Evolutionary conservation across 1,140 invertebrate genomes (phyloP).

Genomic region (Monomorium pharaonis): DNA sequence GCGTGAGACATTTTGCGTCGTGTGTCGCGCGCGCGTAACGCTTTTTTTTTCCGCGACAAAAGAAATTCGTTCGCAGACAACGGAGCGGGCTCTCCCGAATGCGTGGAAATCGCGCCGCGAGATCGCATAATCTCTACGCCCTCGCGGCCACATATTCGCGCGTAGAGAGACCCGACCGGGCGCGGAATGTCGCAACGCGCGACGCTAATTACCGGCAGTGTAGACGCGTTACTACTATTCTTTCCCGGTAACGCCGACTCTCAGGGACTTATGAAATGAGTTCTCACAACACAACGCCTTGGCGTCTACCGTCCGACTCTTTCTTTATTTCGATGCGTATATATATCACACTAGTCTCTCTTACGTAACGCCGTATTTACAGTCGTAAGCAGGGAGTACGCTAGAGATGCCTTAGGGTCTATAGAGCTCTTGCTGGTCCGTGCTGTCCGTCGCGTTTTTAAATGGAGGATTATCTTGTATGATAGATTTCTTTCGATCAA

Average conservation of each 20-base stretch:
- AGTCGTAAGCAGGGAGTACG: conserved; percentile 45
- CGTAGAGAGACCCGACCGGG: conserved; percentile 50
- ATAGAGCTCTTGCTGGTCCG: conserved; percentile 3
- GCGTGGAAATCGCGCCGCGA: conserved; percentile 76
- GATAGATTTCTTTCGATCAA: neutral
- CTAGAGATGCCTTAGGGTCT: conserved; percentile 31
- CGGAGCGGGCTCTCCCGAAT: conserved; percentile 73
- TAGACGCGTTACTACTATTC: conserved; percentile 81
- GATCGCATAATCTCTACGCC: conserved; percentile 79
- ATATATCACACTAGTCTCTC: conserved; percentile 78
- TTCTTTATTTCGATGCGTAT: conserved; percentile 76
- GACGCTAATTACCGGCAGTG: conserved; percentile 82
- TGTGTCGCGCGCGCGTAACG: conserved; percentile 11
- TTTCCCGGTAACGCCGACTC: conserved; percentile 64
- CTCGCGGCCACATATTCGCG: conserved; percentile 63
- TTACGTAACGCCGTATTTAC: conserved; percentile 80
- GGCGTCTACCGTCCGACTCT: conserved; percentile 75
- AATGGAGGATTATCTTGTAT: neutral
- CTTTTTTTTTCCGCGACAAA: conserved; percentile 12
- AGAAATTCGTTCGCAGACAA: conserved; percentile 43
- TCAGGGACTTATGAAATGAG: conserved; percentile 82
- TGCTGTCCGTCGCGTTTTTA: neutral
- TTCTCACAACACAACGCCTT: conserved; percentile 82
- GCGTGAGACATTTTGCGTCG: conserved; percentile 8
- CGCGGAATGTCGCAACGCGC: conserved; percentile 74